A percentile compares a stretch with the other conserved stretches of the same genome.
These are phyloP conservation scores for Burhinus bistriatus DNA, from an alignment of 2,113 vertebrate genomes.

Conservation along the genomic window DNA sequence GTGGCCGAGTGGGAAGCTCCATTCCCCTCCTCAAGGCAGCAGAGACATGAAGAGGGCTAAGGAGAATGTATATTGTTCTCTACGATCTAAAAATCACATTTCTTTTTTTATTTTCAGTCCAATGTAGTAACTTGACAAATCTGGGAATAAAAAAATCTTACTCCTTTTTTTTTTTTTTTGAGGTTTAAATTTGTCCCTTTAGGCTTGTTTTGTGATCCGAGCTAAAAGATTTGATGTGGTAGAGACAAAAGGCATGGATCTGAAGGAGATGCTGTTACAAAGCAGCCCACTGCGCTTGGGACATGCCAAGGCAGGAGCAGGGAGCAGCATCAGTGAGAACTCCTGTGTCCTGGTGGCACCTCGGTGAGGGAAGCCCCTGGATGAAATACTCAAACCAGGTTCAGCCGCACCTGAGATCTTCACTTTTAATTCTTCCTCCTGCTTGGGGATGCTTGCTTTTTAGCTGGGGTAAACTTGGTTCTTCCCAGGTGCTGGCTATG, in stretches of 20 bases:
- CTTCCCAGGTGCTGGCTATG: neutral
- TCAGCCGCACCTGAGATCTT: neutral
- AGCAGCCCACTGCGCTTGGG: neutral
- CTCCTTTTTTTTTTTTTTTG: neutral
- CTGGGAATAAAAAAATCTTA: neutral
- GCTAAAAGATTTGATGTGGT: neutral
- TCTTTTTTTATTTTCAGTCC: neutral
- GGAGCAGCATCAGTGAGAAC: fast-evolving
- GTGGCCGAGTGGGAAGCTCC: neutral
- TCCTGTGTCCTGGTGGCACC: neutral
- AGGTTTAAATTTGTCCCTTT: neutral
- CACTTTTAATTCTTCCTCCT: neutral
- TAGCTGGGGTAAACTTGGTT: neutral
- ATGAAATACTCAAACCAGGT: neutral
- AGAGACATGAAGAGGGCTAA: neutral
- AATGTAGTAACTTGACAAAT: neutral
- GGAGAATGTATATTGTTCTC: neutral
- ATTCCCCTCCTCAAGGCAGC: neutral
- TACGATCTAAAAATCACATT: neutral
- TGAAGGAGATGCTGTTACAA: neutral
- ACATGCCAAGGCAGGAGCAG: fast-evolving
- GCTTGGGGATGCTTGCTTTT: neutral
- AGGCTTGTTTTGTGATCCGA: neutral
- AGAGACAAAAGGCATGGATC: neutral
- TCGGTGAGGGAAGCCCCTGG: neutral